These are phyloP conservation scores for Nomada goodeniana DNA, from an alignment of 2,888 invertebrate genomes.

Conservation along the genomic window DNA sequence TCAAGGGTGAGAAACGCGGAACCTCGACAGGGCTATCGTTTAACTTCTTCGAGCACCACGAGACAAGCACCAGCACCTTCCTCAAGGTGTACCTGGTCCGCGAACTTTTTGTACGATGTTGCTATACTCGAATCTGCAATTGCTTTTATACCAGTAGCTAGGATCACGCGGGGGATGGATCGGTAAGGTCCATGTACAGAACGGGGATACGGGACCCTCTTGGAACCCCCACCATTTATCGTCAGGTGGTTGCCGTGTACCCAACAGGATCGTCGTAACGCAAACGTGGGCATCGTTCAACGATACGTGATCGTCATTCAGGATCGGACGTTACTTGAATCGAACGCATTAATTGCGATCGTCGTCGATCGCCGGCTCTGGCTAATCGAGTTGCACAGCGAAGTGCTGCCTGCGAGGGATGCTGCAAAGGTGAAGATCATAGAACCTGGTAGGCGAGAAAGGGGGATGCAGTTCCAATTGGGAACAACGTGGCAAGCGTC, in stretches of 20 bases:
- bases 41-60: slow-evolving; percentile 16
- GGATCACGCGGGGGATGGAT: slow-evolving; percentile 59
- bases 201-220: slow-evolving; percentile 66
- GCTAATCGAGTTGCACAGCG: slow-evolving; percentile 37
- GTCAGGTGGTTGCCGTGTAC: slow-evolving; percentile 66
- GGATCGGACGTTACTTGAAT: slow-evolving; percentile 67
- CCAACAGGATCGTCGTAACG: slow-evolving; percentile 69
- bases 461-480: no score
- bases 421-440: not conserved
- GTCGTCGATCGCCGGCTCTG: slow-evolving; percentile 57
- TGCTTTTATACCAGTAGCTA: slow-evolving; percentile 78
- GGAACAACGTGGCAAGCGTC: no score
- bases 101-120: slow-evolving; percentile 71
- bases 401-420: not conserved
- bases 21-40: not conserved
- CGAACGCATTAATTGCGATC: slow-evolving; percentile 78
- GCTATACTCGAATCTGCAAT: slow-evolving; percentile 72
- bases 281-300: slow-evolving; percentile 74
- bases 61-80: slow-evolving; percentile 54
- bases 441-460: not conserved
- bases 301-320: slow-evolving; percentile 77
- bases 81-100: slow-evolving; percentile 50
- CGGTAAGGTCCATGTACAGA: slow-evolving; percentile 50
- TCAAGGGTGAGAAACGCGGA: not conserved
- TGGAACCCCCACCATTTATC: slow-evolving; percentile 62